These are phyloP conservation scores for Planiliza haematocheilus DNA, from an alignment of 2,113 vertebrate genomes.

Conservation along the genomic window DNA sequence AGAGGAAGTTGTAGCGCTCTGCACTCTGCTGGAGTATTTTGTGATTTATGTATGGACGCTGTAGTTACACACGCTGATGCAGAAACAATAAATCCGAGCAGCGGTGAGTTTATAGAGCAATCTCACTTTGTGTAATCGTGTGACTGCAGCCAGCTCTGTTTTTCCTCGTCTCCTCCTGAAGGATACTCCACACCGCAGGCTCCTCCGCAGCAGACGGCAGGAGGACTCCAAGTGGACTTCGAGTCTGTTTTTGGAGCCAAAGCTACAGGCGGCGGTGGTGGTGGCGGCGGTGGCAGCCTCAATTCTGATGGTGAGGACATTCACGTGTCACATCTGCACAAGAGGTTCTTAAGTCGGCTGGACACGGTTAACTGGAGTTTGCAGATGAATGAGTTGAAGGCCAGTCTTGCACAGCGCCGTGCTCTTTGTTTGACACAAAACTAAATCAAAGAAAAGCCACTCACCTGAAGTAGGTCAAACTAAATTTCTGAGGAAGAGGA, in stretches of 20 bases:
- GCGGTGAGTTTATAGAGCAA: neutral
- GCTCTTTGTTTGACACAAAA: too few species aligned
- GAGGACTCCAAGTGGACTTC: constrained; percentile 97
- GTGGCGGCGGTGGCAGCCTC: constrained; percentile 83
- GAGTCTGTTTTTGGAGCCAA: constrained; percentile 98
- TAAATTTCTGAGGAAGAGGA: too few species aligned
- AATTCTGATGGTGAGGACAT: constrained; percentile 90
- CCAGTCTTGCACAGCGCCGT: too few species aligned
- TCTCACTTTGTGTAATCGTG: neutral
- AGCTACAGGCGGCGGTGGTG: constrained; percentile 81
- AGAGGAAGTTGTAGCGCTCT: constrained; percentile 4
- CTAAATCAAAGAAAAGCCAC: too few species aligned
- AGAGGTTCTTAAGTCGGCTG: neutral
- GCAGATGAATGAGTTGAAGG: neutral
- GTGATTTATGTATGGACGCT: neutral
- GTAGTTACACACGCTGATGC: neutral
- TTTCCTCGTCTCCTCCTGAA: constrained; percentile 64
- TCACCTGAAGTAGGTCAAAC: rapidly evolving
- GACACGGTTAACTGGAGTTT: too few species aligned
- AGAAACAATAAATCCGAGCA: constrained; percentile 2
- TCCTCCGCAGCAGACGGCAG: constrained; percentile 87
- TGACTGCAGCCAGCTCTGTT: constrained; percentile 34
- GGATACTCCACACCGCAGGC: constrained; percentile 92
- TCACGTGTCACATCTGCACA: neutral
- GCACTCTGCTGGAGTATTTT: constrained; percentile 2